Evolutionary conservation across 2,797 vertebrate genomes (phyloP), one percentile per base, ranked within the genome.

Genomic region (Cryptoprocta ferox): DNA sequence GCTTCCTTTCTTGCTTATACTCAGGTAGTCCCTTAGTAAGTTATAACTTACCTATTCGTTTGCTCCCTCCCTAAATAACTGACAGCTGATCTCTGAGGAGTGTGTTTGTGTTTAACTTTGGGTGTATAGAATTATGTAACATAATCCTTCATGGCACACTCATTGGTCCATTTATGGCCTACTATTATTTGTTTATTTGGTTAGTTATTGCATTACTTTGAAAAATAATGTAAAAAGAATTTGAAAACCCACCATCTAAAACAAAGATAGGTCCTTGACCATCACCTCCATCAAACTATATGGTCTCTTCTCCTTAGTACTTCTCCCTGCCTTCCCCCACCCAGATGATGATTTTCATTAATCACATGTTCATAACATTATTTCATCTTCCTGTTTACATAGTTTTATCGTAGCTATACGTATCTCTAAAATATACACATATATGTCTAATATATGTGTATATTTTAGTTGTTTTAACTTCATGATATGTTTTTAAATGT

Each of bases 121-220:
- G 56, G 21, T 75, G 21, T 59, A 61, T 75, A 94, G 81, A 70
- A 87, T 87, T 68, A 82, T 86, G 30, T 86, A 80, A 84, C 50
- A 81, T 75, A 83, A 76, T 76, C 35, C 15, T 82, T 87, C 56
- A 39, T 75, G 68, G 37, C 28, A 68, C 16, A 86, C 14, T 86
- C 32, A 50, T 75, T 83, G 16, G 50, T 79, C 35, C 30, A 32
- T 75, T 11, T 82, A 48, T 68, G 39, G 18, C 71, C 39, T 65
- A 42, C 12, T 92, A 42, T 63, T 93, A 45, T 35, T 85, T 95
- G 50, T 53, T 50, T 81, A 82, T 84, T 95, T 90, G 53, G 32
- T 32, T 86, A 80, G 35, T 32, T 89, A 68, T 39, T 91, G 61
- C 56, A 28, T 83, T 76, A 32, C 48, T 83, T 81, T 7, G 12